Base-by-base conservation (phyloP, 2,888 invertebrate species). In the Caenorhabditis angaria region DNA sequence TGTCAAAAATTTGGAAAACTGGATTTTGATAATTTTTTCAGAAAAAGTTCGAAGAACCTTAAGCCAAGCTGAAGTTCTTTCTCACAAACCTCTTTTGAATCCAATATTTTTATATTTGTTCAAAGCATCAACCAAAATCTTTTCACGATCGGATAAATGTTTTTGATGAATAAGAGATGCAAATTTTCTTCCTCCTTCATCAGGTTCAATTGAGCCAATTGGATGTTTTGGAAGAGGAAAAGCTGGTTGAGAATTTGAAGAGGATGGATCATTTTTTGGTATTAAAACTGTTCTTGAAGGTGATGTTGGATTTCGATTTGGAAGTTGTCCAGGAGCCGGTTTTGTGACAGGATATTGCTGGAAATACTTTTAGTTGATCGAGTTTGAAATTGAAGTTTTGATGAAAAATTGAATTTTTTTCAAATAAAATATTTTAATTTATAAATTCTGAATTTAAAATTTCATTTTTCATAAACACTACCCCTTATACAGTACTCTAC, bases 31-130 rank as follows among this genome's bases (percentile, higher is more conserved):
- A 8, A 32, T 32, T 32, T 32, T 32, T 32, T 32, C 32, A 41
- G 41, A n/a, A n/a, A n/a, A n/a, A n/a, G n/a, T n/a, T n/a, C n/a
- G n/a, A n/a, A n/a, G n/a, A n/a, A n/a, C n/a, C n/a, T n/a, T n/a
- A n/a, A n/a, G n/a, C n/a, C n/a, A n/a, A n/a, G 50, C 50, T 5
- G 10, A 18, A 5, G 20, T 24, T 25, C 28, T n/a, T n/a, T 14
- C 6, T 14, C 14, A 24, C 62, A 1, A 6, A 71, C 71, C 66
- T 71, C 71, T 63, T 32, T 71, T 71, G 41, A 66, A 71, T 3
- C 71, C 71, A 18, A 59, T 58, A 14, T 64, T 27, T 64, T 71
- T 71, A 27, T 71, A 71, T 53, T 71, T 61, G 18, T 56, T 67
- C 12, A 71, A 53, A 0, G 66, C 66, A 29, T 71, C 67, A 12